These are phyloP conservation scores for Lepidonotus clava DNA, from an alignment of 2,888 invertebrate genomes.

Conservation along the genomic window DNA sequence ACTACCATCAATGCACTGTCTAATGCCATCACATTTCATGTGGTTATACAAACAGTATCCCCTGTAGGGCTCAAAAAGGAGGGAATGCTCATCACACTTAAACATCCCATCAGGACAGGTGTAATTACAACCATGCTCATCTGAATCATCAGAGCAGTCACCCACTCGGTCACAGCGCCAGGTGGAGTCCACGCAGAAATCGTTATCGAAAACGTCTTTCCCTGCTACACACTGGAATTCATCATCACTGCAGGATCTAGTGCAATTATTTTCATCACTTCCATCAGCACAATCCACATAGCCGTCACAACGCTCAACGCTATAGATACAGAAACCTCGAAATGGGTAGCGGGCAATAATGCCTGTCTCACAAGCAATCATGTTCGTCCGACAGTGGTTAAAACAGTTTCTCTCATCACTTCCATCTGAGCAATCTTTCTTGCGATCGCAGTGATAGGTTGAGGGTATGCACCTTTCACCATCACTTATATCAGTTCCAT, in stretches of 20 bases:
- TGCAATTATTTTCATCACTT: slow-evolving; percentile 54
- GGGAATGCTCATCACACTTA: not conserved
- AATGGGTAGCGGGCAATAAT: slow-evolving; percentile 37
- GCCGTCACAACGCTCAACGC: slow-evolving; percentile 54
- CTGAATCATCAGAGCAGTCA: slow-evolving; percentile 59
- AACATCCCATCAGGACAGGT: slow-evolving; percentile 44
- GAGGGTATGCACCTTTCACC: not conserved
- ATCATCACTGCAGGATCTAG: not conserved
- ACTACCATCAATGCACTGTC: slow-evolving; percentile 55
- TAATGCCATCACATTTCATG: slow-evolving; percentile 23
- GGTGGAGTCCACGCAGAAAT: slow-evolving; percentile 15
- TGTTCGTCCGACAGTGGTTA: slow-evolving; percentile 39
- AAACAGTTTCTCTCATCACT: slow-evolving; percentile 59
- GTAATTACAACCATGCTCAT: slow-evolving; percentile 53
- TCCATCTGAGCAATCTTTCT: slow-evolving; percentile 46
- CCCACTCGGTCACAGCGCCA: slow-evolving; percentile 56
- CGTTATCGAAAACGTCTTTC: slow-evolving; percentile 29
- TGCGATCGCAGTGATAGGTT: slow-evolving; percentile 15
- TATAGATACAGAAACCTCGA: slow-evolving; percentile 53
- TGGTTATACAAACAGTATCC: slow-evolving; percentile 52
- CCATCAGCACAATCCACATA: slow-evolving; percentile 56
- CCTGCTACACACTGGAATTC: slow-evolving; percentile 57
- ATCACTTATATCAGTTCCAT: slow-evolving; percentile 27
- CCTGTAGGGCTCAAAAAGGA: slow-evolving; percentile 21
- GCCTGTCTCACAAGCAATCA: slow-evolving; percentile 55